These are phyloP conservation scores for Setipinna tenuifilis DNA, from an alignment of 2,797 vertebrate species.

Conservation along the genomic window DNA sequence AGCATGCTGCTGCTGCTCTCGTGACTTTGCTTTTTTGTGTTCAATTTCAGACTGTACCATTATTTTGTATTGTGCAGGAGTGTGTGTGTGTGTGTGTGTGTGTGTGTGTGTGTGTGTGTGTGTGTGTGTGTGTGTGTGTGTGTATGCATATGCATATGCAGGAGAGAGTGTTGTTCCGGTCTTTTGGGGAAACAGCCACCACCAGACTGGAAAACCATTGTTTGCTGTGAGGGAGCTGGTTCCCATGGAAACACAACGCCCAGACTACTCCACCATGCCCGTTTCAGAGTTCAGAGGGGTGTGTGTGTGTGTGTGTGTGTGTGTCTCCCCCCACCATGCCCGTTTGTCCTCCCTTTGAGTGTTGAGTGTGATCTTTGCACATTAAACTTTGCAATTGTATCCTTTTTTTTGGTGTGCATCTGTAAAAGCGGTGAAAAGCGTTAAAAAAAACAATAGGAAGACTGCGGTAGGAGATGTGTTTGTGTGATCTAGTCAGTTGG, in stretches of 20 bases:
- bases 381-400: slow-evolving; percentile 23
- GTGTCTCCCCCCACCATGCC: background rate
- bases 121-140: slow-evolving; percentile 67
- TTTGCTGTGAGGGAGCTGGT: slow-evolving; percentile 12
- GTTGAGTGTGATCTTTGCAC: slow-evolving; percentile 2
- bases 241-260: background rate
- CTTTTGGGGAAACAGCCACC: slow-evolving; percentile 70
- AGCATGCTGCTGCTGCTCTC: background rate
- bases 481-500: background rate
- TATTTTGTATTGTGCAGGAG: slow-evolving; percentile 53
- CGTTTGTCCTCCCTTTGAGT: background rate
- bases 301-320: too few species aligned
- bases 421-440: background rate
- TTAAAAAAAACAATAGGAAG: background rate
- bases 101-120: slow-evolving; percentile 67
- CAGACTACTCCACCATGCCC: background rate
- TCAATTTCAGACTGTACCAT: slow-evolving; percentile 45
- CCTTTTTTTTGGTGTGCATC: background rate
- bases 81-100: slow-evolving; percentile 69
- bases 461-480: background rate
- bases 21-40: slow-evolving; percentile 69
- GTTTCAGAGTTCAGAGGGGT: too few species aligned
- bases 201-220: background rate
- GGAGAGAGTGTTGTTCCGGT: slow-evolving; percentile 63
- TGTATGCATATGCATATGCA: slow-evolving; percentile 61